Conservation (phyloP, 2,113 vertebrate genomes). For the Bubalus kerabau region DNA sequence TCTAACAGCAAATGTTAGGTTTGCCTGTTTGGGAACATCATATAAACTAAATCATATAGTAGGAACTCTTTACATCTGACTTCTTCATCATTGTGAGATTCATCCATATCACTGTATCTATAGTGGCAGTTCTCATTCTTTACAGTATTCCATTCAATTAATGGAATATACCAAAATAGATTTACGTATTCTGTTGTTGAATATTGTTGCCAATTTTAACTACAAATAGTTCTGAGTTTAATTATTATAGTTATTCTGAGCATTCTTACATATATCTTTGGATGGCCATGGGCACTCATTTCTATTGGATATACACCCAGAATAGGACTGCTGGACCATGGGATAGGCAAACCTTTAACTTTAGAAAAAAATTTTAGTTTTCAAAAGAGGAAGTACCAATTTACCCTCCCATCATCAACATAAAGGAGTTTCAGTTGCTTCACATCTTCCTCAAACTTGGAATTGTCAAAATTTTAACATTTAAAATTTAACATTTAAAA, state of each 20-base stretch:
- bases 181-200: neutral
- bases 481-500: neutral
- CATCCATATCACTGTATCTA: neutral
- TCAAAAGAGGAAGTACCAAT: neutral
- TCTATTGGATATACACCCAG: neutral
- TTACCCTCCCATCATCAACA: neutral
- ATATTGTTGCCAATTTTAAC: neutral
- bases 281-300: neutral
- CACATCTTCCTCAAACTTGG: neutral
- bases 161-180: neutral
- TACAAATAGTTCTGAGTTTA: neutral
- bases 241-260: neutral
- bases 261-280: neutral
- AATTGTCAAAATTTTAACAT: neutral
- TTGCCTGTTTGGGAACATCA: neutral
- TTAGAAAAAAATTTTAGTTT: neutral
- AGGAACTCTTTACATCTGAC: neutral
- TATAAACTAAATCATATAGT: neutral
- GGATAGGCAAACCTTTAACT: neutral
- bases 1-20: neutral
- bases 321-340: neutral
- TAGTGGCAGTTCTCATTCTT: neutral
- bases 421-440: neutral
- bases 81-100: neutral
- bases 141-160: neutral